Conservation (phyloP, 2,113 vertebrate genomes). For the Callaeas wilsoni region DNA sequence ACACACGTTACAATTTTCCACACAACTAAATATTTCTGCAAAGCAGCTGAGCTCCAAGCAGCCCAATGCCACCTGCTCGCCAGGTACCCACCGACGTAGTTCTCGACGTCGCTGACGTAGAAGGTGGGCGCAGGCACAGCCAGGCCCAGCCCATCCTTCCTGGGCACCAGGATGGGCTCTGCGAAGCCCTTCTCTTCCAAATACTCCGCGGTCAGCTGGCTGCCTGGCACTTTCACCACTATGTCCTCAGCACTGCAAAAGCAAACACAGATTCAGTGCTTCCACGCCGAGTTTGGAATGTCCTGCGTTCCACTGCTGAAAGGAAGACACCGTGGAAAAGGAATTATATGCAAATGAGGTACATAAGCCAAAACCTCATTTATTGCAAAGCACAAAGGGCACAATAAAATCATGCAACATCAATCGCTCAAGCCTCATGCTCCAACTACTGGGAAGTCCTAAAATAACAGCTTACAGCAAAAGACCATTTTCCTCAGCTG, state of each 20-base stretch:
- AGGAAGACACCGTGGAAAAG: not conserved
- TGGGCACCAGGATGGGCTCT: constrained; percentile 91
- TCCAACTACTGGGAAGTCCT: not conserved
- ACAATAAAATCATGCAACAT: not conserved
- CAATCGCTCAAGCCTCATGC: fast-evolving
- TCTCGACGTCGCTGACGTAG: constrained; percentile 97
- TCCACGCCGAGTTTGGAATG: fast-evolving
- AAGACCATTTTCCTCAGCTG: not conserved
- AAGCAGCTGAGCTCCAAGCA: not conserved
- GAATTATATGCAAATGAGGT: not conserved
- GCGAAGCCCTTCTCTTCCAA: constrained; percentile 93
- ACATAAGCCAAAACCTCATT: not conserved
- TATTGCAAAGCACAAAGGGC: not conserved
- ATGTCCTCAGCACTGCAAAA: constrained; percentile 88
- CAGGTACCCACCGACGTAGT: constrained; percentile 86
- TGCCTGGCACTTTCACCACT: constrained; percentile 85
- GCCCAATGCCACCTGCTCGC: not conserved
- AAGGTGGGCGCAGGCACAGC: constrained; percentile 92
- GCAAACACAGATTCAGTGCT: not conserved
- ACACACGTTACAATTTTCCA: not conserved
- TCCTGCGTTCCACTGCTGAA: not conserved
- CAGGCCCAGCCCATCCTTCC: constrained; percentile 92
- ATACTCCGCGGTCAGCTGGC: constrained; percentile 86
- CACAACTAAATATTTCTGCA: fast-evolving
- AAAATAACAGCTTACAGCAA: not conserved